Percentiles rank a stretch among this genome's conserved stretches.
phyloP scores from a whole-genome alignment of 1,140 invertebrate genomes.

The Drosophila burlai region DNA sequence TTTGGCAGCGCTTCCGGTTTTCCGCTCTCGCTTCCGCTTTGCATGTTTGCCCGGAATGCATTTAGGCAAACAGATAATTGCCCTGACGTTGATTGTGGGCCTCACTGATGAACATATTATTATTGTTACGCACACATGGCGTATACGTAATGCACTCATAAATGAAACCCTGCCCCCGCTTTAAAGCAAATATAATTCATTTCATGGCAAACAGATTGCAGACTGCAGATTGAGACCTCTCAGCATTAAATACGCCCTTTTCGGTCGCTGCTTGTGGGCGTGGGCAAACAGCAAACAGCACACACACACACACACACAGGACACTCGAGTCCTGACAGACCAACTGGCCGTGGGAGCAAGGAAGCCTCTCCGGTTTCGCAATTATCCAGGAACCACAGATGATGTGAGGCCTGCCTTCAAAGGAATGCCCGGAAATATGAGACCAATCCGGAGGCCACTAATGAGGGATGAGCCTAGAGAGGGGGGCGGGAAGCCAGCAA shows the following conservation, averaged over 20 bases:
- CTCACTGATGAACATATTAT: conserved; percentile 36
- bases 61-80: conserved; percentile 48
- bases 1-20: conserved; percentile 76
- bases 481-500: neutral
- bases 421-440: conserved; percentile 17
- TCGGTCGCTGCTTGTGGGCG: neutral
- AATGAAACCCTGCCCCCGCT: neutral
- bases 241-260: neutral
- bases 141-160: conserved; percentile 17
- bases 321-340: neutral
- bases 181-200: conserved; percentile 67
- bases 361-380: conserved; percentile 8
- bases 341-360: neutral
- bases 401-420: neutral
- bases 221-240: conserved; percentile 26
- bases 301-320: neutral
- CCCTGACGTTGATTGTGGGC: conserved; percentile 13
- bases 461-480: neutral
- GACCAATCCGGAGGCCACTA: conserved; percentile 2
- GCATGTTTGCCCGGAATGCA: conserved; percentile 25
- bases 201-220: conserved; percentile 44
- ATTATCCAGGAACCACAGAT: conserved; percentile 6
- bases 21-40: conserved; percentile 74
- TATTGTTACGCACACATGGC: conserved; percentile 43
- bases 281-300: conserved; percentile 1